These are phyloP conservation scores for Cepphus grylle DNA, from an alignment of 2,113 vertebrate species.

Conservation along the genomic window DNA sequence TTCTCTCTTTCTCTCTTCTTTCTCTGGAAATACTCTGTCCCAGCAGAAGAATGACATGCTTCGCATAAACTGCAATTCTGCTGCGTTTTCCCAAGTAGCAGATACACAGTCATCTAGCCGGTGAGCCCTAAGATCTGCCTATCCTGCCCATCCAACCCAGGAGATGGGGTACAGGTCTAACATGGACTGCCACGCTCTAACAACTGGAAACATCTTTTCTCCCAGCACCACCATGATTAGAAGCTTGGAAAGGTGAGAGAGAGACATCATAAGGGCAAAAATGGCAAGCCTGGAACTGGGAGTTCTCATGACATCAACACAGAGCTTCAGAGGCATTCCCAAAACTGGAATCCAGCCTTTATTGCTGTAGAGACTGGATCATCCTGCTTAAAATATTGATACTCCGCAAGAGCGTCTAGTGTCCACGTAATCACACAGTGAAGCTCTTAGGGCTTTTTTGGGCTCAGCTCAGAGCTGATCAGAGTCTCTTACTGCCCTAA, in stretches of 20 bases:
- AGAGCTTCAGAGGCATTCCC: neutral
- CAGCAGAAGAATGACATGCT: neutral
- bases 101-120: neutral
- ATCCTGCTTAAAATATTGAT: neutral
- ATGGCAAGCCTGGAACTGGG: neutral
- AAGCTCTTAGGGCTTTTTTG: neutral
- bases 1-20: neutral
- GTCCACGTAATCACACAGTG: neutral
- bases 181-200: neutral
- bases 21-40: neutral
- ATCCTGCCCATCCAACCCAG: neutral
- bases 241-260: neutral
- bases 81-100: neutral
- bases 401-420: neutral
- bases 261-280: neutral
- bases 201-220: neutral
- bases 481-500: neutral
- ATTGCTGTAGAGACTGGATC: neutral
- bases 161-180: neutral
- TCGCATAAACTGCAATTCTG: neutral
- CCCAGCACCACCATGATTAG: neutral
- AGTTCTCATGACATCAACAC: neutral
- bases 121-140: neutral
- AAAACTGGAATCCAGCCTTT: neutral
- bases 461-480: neutral